Percentiles rank a stretch among this genome's conserved stretches.
Evolutionary conservation across 2,113 vertebrate genomes (phyloP).

Genomic region (Pogonocichla stellata): DNA sequence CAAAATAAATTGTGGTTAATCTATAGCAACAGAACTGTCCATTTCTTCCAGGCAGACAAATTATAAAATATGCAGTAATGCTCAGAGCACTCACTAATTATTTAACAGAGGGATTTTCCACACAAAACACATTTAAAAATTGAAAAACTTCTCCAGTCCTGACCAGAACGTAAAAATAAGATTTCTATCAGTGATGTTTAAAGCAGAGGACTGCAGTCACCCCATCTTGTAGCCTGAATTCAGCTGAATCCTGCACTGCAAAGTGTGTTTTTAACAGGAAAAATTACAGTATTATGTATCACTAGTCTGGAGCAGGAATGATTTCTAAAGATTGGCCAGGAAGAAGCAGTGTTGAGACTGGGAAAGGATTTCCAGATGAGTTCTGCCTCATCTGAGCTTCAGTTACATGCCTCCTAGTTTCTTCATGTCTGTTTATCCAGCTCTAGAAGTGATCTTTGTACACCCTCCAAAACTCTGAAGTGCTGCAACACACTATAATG

Average conservation of each 20-base stretch:
- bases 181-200: neutral
- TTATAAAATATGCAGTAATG: neutral
- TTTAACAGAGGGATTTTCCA: constrained; percentile 24
- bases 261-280: neutral
- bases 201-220: neutral
- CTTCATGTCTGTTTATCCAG: neutral
- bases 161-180: neutral
- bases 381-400: neutral
- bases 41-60: neutral
- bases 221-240: neutral
- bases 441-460: neutral
- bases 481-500: neutral
- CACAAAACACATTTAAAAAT: neutral
- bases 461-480: neutral
- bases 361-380: neutral
- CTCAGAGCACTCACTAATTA: constrained; percentile 15
- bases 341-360: neutral
- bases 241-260: neutral
- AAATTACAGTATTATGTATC: neutral
- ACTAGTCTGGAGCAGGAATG: neutral
- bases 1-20: neutral
- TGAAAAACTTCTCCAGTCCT: constrained; percentile 5
- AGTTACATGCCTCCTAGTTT: neutral
- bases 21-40: neutral
- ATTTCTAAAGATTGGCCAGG: neutral